Evolutionary conservation across 2,888 invertebrate genomes (phyloP).

Genomic region (Erebia epiphron): DNA sequence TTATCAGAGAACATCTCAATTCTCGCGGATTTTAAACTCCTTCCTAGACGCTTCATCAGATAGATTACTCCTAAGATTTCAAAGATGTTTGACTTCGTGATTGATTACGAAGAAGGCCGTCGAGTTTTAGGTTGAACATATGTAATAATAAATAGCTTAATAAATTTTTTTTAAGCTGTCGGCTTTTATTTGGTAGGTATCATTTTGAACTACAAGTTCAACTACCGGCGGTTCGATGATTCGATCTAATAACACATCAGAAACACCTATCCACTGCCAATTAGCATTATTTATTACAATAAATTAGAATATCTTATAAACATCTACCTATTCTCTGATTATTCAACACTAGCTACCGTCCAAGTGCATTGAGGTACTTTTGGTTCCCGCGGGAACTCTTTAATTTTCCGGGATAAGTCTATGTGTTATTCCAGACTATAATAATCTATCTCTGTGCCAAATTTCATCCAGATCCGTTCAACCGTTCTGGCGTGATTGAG

Average conservation of each 20-base stretch:
- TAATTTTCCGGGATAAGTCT: no score
- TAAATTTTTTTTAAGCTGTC: background rate
- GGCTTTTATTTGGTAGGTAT: background rate
- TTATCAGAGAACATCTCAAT: background rate
- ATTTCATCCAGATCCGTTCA: no score
- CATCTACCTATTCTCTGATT: no score
- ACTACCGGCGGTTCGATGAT: background rate
- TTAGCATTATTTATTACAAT: no score
- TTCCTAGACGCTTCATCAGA: conserved; percentile 41
- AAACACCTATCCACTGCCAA: background rate
- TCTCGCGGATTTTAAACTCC: conserved; percentile 19
- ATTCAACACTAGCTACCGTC: no score
- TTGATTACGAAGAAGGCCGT: conserved; percentile 49
- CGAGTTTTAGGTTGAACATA: conserved; percentile 6
- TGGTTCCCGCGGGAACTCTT: no score
- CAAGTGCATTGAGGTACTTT: no score
- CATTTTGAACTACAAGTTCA: background rate
- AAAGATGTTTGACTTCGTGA: conserved; percentile 61
- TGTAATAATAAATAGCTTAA: background rate
- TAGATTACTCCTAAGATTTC: conserved; percentile 56
- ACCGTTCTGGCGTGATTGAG: no score
- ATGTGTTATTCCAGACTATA: no score
- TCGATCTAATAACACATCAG: background rate
- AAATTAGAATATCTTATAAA: no score
- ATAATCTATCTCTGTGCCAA: no score